Percentiles rank a stretch among this genome's conserved stretches.
phyloP scores from a whole-genome alignment of 2,113 vertebrate genomes.

The Scolopax mira region DNA sequence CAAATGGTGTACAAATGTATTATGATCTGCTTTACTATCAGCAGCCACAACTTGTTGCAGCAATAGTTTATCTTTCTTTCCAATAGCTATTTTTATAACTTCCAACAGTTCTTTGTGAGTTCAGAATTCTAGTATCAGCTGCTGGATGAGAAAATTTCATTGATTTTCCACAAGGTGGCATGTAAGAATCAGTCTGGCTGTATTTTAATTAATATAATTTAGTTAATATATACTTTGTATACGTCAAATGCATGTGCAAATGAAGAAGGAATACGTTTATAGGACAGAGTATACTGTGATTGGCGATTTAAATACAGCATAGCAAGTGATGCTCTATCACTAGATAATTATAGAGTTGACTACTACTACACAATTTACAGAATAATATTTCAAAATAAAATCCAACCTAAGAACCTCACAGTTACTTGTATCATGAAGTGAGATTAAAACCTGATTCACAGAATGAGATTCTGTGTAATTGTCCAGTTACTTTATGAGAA shows the following conservation, averaged over 20 bases:
- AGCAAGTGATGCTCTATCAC: neutral
- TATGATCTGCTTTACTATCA: no score
- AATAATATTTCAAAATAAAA: neutral
- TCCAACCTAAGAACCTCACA: neutral
- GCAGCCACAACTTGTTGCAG: neutral
- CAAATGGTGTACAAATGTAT: neutral
- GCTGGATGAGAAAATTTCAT: neutral
- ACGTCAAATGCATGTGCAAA: neutral
- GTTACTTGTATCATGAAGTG: neutral
- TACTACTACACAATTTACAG: neutral
- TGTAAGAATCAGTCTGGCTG: constrained; percentile 2
- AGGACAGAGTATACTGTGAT: neutral
- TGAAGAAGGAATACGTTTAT: neutral
- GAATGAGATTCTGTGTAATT: neutral
- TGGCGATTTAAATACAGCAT: neutral
- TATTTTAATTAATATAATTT: constrained; percentile 29
- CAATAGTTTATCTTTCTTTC: neutral
- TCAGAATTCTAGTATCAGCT: neutral
- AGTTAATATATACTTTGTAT: neutral
- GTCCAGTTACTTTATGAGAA: neutral
- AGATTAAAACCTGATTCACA: neutral
- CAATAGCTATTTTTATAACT: neutral
- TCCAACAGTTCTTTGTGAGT: neutral
- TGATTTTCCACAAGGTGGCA: constrained; percentile 66
- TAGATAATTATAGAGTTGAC: neutral